These are phyloP conservation scores for Trichopoda pennipes DNA, from an alignment of 2,888 invertebrate species.

Conservation along the genomic window DNA sequence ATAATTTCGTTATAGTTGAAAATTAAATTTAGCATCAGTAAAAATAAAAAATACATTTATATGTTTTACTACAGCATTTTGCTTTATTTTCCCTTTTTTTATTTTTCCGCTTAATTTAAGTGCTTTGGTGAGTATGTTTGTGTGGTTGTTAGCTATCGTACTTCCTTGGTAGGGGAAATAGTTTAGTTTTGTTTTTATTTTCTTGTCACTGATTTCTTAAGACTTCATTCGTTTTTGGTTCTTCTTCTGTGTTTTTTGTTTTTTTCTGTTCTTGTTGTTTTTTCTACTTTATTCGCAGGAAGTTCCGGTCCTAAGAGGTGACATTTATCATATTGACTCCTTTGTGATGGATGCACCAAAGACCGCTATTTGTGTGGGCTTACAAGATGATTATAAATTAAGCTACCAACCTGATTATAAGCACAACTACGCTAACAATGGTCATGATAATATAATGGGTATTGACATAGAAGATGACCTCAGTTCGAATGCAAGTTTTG, in stretches of 20 bases:
- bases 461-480: conserved; percentile 56
- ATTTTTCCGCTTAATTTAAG: conserved; percentile 30
- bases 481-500: conserved; percentile 43
- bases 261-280: conserved; percentile 70
- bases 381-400: conserved; percentile 78
- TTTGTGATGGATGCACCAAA: conserved; percentile 79
- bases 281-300: conserved; percentile 78
- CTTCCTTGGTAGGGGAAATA: conserved; percentile 7
- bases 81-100: conserved; percentile 26
- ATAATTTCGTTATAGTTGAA: conserved; percentile 12
- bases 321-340: conserved; percentile 79
- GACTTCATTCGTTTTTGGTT: conserved; percentile 19
- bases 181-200: conserved; percentile 15
- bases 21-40: conserved; percentile 20
- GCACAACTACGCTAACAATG: conserved; percentile 33
- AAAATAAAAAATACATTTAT: conserved; percentile 13
- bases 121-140: conserved; percentile 1
- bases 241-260: conserved; percentile 58
- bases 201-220: conserved; percentile 24
- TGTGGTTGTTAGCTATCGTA: conserved; percentile 48
- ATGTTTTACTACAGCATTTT: conserved; percentile 13
- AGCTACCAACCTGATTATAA: conserved; percentile 67
- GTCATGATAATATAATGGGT: conserved; percentile 57
- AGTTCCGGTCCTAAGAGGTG: conserved; percentile 76
- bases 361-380: conserved; percentile 79